phyloP scores from a whole-genome alignment of 2,797 vertebrate species.

The Sardinella longiceps region DNA sequence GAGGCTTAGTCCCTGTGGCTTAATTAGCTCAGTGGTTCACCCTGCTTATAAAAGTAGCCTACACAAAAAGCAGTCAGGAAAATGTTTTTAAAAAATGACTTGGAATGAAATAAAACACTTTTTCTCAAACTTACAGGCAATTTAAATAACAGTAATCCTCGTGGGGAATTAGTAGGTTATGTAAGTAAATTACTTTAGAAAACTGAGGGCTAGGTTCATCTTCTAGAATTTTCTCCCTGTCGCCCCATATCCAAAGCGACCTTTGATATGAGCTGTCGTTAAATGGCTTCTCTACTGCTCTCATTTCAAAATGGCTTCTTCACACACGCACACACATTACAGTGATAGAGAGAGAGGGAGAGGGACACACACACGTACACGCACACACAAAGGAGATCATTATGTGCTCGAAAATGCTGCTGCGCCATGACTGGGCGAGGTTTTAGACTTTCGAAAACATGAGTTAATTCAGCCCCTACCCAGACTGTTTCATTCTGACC shows the following conservation, averaged over 20 bases:
- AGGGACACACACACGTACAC: conserved; percentile 25
- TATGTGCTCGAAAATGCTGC: conserved; percentile 67
- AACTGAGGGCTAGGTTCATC: conserved; percentile 59
- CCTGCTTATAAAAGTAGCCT: not conserved
- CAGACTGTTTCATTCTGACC: conserved; percentile 28
- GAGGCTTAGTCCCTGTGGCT: not conserved
- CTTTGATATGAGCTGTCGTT: conserved; percentile 58
- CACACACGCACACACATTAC: conserved; percentile 56
- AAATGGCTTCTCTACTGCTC: conserved; percentile 73
- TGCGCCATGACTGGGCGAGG: conserved; percentile 81
- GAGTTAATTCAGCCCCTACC: conserved; percentile 40
- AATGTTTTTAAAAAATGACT: not conserved
- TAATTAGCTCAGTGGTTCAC: not conserved
- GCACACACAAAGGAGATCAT: conserved; percentile 69
- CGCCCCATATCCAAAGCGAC: conserved; percentile 63
- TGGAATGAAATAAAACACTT: not conserved
- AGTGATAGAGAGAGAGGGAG: conserved; percentile 28
- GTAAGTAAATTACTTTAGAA: conserved; percentile 60
- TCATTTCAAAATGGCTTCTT: conserved; percentile 83
- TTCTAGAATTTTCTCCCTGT: conserved; percentile 62
- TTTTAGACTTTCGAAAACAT: conserved; percentile 41
- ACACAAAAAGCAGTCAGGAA: conserved; percentile 3
- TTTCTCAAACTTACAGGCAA: conserved; percentile 69
- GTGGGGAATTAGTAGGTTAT: conserved; percentile 45
- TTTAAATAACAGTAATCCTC: conserved; percentile 71